Evolutionary conservation across 2,113 vertebrate species (phyloP).

Genomic region (Sula dactylatra): DNA sequence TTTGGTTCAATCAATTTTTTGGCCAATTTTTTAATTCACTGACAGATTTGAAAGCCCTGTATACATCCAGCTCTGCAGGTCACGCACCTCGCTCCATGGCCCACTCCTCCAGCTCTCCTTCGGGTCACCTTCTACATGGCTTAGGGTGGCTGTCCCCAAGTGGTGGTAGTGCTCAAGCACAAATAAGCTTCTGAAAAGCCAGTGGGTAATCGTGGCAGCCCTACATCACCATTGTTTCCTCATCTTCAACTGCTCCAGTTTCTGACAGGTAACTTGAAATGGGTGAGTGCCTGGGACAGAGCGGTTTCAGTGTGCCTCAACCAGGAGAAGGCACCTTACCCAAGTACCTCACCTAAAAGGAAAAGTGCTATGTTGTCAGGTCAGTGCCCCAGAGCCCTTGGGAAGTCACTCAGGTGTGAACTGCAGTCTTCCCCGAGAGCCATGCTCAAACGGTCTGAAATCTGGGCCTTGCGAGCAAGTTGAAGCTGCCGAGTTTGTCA

Average conservation of each 20-base stretch:
- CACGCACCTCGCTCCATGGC: background rate
- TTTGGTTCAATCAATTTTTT: background rate
- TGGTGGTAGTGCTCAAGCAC: background rate
- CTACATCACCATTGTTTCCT: background rate
- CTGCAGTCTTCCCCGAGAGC: background rate
- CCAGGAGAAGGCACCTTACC: background rate
- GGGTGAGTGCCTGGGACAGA: background rate
- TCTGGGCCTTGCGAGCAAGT: background rate
- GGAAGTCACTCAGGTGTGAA: background rate
- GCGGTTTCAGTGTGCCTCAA: background rate
- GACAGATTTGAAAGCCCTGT: background rate
- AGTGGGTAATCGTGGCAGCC: background rate
- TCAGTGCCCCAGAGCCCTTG: background rate
- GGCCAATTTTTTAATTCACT: background rate
- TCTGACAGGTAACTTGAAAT: background rate
- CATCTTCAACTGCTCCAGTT: background rate
- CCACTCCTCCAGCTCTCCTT: background rate
- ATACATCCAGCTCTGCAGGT: background rate
- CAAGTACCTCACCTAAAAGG: background rate
- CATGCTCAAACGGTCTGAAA: background rate
- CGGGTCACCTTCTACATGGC: background rate
- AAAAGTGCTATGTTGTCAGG: background rate
- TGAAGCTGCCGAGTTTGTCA: background rate
- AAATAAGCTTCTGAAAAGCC: background rate
- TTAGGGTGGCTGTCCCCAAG: background rate